Base-by-base conservation (phyloP, 2,888 invertebrate species). In the Diplazon laetatorius region DNA sequence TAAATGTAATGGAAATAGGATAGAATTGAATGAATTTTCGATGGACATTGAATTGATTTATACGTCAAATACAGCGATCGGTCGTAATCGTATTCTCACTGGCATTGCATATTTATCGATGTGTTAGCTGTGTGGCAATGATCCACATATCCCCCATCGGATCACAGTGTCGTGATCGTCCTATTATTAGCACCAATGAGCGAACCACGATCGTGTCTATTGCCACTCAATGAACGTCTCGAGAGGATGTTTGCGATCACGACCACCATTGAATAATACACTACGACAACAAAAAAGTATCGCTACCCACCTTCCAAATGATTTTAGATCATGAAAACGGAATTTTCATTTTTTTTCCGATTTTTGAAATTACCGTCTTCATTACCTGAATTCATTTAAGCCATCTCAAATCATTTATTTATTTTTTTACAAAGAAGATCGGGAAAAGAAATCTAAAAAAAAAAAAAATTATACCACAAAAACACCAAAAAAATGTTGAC, bases 121-220 rank as follows among this genome's bases (percentile, higher is more conserved):
- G 78, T 81, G 78, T 62, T 16, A 52, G 62, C 42, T 2, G 66
- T 68, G 79, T 86, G 88, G 87, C 88, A 88, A 87, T 88, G 88
- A 88, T 88, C 88, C 85, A 87, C 87, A 87, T 88, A 86, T 84
- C 79, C 81, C n/a, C 74, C 82, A 80, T 75, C 80, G 80, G 71
- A 73, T 73, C 73, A 44, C 42, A 66, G 83, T 81, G 68, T 76
- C 71, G 73, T 83, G 81, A 83, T 65, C 52, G 72, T 74, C 69
- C 69, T 68, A 65, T 78, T 76, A 82, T 82, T 71, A 72, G 66
- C 70, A 52, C 76, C 60, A 75, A 74, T 71, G 65, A 72, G 25
- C 39, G 20, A 60, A 44, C 12, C 59, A 46, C 44, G 60, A 48
- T 48, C 52, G 72, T 57, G 30, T 59, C 73, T 78, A 73, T 60